phyloP scores from a whole-genome alignment of 2,113 vertebrate species.

The Hylia prasina region DNA sequence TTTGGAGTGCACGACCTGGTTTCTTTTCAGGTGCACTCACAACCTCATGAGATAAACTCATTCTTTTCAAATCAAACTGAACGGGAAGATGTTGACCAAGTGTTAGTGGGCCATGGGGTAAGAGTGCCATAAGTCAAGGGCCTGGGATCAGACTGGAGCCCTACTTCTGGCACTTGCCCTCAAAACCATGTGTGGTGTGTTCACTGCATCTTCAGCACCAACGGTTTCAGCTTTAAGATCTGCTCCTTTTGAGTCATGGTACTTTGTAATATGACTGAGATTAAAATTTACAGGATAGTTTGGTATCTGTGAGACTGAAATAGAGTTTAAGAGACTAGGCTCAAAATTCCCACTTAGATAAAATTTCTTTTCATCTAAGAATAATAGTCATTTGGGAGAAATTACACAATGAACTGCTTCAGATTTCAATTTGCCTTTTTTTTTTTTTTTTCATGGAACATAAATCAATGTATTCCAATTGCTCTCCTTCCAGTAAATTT shows the following conservation, averaged over 20 bases:
- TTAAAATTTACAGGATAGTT: not conserved
- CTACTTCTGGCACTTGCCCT: not conserved
- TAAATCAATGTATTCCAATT: not conserved
- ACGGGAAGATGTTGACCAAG: not conserved
- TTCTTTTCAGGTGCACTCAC: not conserved
- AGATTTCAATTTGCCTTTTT: not conserved
- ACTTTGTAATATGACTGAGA: not conserved
- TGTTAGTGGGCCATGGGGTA: not conserved
- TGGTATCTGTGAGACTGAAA: not conserved
- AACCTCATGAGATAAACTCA: not conserved
- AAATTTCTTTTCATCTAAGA: not conserved
- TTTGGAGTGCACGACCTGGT: not conserved
- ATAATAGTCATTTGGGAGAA: not conserved
- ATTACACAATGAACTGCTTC: not conserved
- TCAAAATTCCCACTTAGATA: not conserved
- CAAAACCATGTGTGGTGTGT: not conserved
- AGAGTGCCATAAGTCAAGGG: not conserved
- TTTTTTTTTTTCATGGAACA: not conserved
- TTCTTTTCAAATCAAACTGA: not conserved
- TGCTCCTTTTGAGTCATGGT: not conserved
- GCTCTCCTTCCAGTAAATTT: not conserved
- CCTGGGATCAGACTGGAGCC: not conserved
- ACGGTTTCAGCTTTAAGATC: rapidly evolving
- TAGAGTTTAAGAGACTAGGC: not conserved
- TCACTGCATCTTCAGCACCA: not conserved